A percentile compares a stretch with the other conserved stretches of the same genome.
phyloP scores from a whole-genome alignment of 2,888 invertebrate species.

The Craniophora ligustri region DNA sequence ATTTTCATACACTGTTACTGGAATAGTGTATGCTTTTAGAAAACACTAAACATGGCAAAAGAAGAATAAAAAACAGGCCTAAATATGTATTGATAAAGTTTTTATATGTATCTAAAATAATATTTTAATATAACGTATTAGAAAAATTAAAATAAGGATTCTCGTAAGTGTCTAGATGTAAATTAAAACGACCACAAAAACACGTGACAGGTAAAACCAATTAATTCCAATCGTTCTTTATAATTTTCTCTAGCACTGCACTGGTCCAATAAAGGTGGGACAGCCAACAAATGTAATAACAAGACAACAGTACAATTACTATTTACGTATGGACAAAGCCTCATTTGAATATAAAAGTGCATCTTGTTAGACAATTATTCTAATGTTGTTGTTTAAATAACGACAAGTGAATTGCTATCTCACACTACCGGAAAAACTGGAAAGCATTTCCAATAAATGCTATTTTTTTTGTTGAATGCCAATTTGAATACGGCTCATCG shows the following conservation, averaged over 20 bases:
- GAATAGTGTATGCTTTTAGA: background rate
- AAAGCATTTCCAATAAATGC: conserved; percentile 77
- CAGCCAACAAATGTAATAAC: conserved; percentile 50
- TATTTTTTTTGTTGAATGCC: conserved; percentile 60
- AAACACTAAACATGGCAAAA: no score
- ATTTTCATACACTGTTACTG: background rate
- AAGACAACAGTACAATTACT: conserved; percentile 57
- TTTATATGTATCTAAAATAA: no score
- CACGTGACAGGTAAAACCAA: conserved; percentile 19
- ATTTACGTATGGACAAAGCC: conserved; percentile 73
- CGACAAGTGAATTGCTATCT: conserved; percentile 60
- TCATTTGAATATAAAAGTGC: conserved; percentile 81
- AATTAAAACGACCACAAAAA: background rate
- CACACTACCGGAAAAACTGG: conserved; percentile 85
- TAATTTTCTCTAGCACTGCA: conserved; percentile 55
- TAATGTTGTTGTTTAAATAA: conserved; percentile 75
- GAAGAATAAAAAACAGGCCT: no score
- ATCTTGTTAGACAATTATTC: conserved; percentile 69
- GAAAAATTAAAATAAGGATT: no score
- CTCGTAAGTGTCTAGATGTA: no score
- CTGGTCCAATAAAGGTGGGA: conserved; percentile 54
- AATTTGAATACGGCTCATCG: conserved; percentile 57
- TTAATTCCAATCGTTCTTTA: conserved; percentile 45
- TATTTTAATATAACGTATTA: no score
- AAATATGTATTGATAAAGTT: no score